Percentiles rank a stretch among this genome's conserved stretches.
These are phyloP conservation scores for Drosophila teissieri DNA, from an alignment of 1,140 invertebrate species.

Conservation along the genomic window DNA sequence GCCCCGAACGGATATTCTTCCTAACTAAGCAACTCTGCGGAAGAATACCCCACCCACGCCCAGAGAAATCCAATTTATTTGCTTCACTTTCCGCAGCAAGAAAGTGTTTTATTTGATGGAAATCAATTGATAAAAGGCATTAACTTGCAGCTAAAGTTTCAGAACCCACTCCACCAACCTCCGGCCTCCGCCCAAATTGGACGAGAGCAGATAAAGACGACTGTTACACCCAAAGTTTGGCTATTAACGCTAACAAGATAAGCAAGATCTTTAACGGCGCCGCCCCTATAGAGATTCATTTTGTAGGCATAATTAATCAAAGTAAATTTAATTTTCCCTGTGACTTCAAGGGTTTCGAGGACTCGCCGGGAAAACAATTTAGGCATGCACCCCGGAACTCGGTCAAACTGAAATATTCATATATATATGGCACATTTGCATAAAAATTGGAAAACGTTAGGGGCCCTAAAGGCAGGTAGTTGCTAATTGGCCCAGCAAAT, in stretches of 20 bases:
- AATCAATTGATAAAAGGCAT: slow-evolving; percentile 82
- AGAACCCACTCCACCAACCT: not conserved
- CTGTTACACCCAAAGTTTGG: slow-evolving; percentile 41
- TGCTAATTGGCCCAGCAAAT: slow-evolving; percentile 36
- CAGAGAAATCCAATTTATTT: slow-evolving; percentile 75
- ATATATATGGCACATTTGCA: slow-evolving; percentile 35
- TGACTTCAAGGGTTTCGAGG: not conserved
- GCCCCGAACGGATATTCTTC: slow-evolving; percentile 33
- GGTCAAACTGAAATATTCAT: slow-evolving; percentile 17
- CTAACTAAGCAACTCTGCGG: slow-evolving; percentile 63
- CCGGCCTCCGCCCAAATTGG: slow-evolving; percentile 53
- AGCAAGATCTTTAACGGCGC: slow-evolving; percentile 34
- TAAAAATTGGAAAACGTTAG: slow-evolving; percentile 38
- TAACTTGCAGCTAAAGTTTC: slow-evolving; percentile 72
- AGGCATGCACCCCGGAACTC: slow-evolving; percentile 9
- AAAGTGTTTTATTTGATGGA: slow-evolving; percentile 82
- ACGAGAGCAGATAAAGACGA: slow-evolving; percentile 55
- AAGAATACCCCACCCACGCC: not conserved
- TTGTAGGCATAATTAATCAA: slow-evolving; percentile 73
- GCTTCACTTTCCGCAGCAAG: slow-evolving; percentile 60
- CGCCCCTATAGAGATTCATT: slow-evolving; percentile 62
- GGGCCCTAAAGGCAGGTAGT: slow-evolving; percentile 12
- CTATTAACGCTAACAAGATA: slow-evolving; percentile 48
- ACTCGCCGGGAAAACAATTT: slow-evolving; percentile 26
- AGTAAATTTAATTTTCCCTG: slow-evolving; percentile 54